Base-by-base conservation (phyloP, 2,888 invertebrate genomes). In the Trachelus stipa region DNA sequence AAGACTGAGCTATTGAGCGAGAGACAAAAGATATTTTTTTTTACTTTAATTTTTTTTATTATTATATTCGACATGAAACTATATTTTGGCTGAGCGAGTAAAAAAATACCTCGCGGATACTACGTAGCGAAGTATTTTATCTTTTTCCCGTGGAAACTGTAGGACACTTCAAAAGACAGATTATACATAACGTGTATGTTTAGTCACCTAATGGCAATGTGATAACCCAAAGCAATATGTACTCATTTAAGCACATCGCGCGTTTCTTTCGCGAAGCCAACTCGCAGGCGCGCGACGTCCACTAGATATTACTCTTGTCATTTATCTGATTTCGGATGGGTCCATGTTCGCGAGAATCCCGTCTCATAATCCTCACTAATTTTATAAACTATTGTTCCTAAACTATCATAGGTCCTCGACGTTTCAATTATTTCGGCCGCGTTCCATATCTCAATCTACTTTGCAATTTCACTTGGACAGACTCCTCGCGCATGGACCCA, bases 151-250 rank as follows among this genome's bases (percentile, higher is more conserved):
- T 69, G 33, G 15, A 71, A 71, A 31, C 71, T 71, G 71, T 71
- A 56, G 56, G 23, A 31, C 71, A 71, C 11, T 15, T 34, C 15
- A 34, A 71, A 71, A 71, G 71, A 71, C 71, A 71, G 34, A 56
- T 56, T 56, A 56, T 56, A 56, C 56, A 56, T 56, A 56, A 56
- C 73, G 77, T 74, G 68, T 56, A 75, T 75, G 74, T 73, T 77
- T 68, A 73, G 77, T 77, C 73, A n/a, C 33, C 69, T 56, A 79
- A 80, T 81, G 81, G 79, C 81, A 84, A 83, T 85, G 87, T 86
- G 84, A 87, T 87, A 83, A 84, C 75, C 79, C 81, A 82, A 86
- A 86, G 86, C 84, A 86, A 87, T 87, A 86, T 84, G 79, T 83
- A 84, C 82, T 81, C 77, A 73, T 77, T 75, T 79, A 82, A 79